Base-by-base conservation (phyloP, 2,888 invertebrate species). In the Cerastis rubricosa region DNA sequence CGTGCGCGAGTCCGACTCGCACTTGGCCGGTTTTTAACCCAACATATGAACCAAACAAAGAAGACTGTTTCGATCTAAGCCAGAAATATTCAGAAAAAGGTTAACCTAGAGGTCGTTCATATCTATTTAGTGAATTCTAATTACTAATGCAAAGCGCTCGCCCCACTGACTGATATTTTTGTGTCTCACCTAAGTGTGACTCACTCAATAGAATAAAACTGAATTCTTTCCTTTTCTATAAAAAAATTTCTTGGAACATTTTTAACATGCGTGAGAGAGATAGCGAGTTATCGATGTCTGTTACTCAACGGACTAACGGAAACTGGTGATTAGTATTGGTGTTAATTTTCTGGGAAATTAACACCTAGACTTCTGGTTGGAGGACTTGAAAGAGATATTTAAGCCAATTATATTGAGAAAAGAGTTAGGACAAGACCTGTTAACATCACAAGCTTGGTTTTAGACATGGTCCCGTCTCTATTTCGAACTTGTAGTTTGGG, bases 121-220 rank as follows among this genome's bases (percentile, higher is more conserved):
- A 65, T 65, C 25, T 78, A 77, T 70, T 66, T 72, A 9, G 25
- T 68, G 14, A 9, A 35, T 43, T 25, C 67, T 64, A 67, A 73
- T 79, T 64, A 79, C 6, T 79, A 35, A 79, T 79, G 64, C 79
- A 77, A 78, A 57, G 63, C 35, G 57, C 45, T 66, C 78, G 73
- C 19, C 35, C 57, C 35, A 79, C 25, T 73, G 49, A 65, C 79
- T 64, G 79, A 65, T 43, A 64, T 79, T 71, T 71, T 66, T 59
- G 49, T 66, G 14, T 51, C 51, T 51, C 59, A 45, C 25, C 51
- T 49, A 59, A 17, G 17, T 43, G 45, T 77, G 78, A 77, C 76
- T 78, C 45, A 78, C 35, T 51, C 35, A 25, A 71, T n/a, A 49
- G 40, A 65, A 70, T 57, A 17, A 64, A 64, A 69, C 40, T n/a